Evolutionary conservation across 2,888 invertebrate genomes (phyloP).

Genomic region (Drosophila acutilabella): DNA sequence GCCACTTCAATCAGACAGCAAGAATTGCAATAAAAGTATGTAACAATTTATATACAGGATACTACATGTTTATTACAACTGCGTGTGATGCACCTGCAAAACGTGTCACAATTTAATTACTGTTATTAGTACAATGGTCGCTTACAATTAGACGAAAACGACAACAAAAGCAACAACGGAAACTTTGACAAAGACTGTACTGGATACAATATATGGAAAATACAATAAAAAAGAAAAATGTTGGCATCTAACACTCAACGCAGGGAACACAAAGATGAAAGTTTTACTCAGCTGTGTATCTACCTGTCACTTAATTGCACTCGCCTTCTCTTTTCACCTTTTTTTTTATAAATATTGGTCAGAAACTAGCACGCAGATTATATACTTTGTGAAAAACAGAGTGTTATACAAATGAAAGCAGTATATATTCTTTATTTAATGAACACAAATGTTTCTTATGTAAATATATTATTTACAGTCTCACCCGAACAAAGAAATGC

Average conservation of each 20-base stretch:
- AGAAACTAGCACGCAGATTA: no score
- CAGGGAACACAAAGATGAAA: constrained; percentile 27
- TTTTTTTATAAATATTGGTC: background rate
- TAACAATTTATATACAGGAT: constrained; percentile 63
- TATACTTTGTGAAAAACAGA: no score
- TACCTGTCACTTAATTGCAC: background rate
- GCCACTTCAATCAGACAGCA: constrained; percentile 34
- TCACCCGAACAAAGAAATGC: background rate
- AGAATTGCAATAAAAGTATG: constrained; percentile 44
- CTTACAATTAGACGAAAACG: constrained; percentile 64
- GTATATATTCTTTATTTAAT: no score
- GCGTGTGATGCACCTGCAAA: constrained; percentile 52
- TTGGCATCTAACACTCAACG: constrained; percentile 58
- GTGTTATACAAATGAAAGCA: no score
- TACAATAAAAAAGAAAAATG: constrained; percentile 39
- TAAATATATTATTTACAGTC: no score
- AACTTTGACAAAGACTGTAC: constrained; percentile 30
- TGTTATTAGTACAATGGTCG: constrained; percentile 45
- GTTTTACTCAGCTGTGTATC: background rate
- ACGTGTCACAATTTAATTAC: constrained; percentile 75
- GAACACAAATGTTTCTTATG: no score
- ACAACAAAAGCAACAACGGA: constrained; percentile 23
- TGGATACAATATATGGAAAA: constrained; percentile 25
- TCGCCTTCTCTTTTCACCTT: background rate
- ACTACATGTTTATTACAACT: constrained; percentile 64